Evolutionary conservation across 1,140 invertebrate genomes (phyloP).

Genomic region (Mactra quadrangularis): DNA sequence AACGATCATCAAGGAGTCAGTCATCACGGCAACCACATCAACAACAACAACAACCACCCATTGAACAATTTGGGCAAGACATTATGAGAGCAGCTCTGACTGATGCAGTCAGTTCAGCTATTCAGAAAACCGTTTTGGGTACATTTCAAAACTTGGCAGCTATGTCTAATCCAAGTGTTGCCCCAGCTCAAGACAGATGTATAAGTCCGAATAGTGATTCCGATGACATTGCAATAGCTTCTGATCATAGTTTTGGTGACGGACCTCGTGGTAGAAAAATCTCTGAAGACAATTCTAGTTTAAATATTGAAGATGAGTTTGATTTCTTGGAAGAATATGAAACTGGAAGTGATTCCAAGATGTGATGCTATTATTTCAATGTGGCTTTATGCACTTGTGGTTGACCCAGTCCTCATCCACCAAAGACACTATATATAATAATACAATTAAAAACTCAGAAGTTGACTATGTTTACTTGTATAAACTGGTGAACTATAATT

Average conservation of each 20-base stretch:
- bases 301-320: slow-evolving; percentile 79
- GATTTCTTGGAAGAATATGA: slow-evolving; percentile 79
- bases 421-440: too few species aligned
- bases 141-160: slow-evolving; percentile 54
- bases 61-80: slow-evolving; percentile 12
- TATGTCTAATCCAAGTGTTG: slow-evolving; percentile 63
- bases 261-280: slow-evolving; percentile 36
- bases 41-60: slow-evolving; percentile 35
- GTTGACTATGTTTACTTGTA: too few species aligned
- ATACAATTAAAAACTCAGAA: too few species aligned
- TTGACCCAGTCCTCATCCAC: too few species aligned
- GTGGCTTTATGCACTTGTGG: too few species aligned
- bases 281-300: slow-evolving; percentile 53
- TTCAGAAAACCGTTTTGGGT: slow-evolving; percentile 63
- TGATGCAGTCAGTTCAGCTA: slow-evolving; percentile 72
- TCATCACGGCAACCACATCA: too few species aligned
- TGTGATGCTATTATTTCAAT: too few species aligned
- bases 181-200: slow-evolving; percentile 61
- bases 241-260: slow-evolving; percentile 63
- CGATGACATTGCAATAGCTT: slow-evolving; percentile 53
- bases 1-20: slow-evolving; percentile 1
- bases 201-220: slow-evolving; percentile 65
- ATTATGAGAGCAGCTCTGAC: slow-evolving; percentile 71
- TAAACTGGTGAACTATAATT: too few species aligned
- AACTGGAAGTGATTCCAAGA: slow-evolving; percentile 35